A percentile compares a stretch with the other conserved stretches of the same genome.
phyloP scores from a whole-genome alignment of 1,140 invertebrate genomes.

The Drosophila lacteicornis region DNA sequence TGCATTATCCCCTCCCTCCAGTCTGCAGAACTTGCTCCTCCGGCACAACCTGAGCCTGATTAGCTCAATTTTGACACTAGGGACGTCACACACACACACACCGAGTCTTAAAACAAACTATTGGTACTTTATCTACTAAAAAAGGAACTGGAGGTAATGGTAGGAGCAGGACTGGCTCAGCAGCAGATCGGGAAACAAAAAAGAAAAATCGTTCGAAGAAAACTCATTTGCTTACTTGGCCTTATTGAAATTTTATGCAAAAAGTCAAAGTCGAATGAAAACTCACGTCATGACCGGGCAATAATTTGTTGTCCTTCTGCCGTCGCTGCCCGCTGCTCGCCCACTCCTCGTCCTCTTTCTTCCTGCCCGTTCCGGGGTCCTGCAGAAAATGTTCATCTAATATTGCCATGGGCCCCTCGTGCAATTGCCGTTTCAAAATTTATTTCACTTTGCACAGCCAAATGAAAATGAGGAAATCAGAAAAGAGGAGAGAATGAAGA shows the following conservation, averaged over 20 bases:
- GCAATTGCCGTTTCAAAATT: constrained; percentile 77
- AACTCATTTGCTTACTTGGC: constrained; percentile 58
- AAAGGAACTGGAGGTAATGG: not conserved
- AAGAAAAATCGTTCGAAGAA: constrained; percentile 44
- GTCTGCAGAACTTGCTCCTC: constrained; percentile 13
- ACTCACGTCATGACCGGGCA: constrained; percentile 81
- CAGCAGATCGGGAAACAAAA: constrained; percentile 1
- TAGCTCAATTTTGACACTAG: constrained; percentile 56
- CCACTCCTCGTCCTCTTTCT: not conserved
- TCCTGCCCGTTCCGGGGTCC: constrained; percentile 19
- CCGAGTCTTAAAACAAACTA: constrained; percentile 55
- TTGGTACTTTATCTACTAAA: constrained; percentile 44
- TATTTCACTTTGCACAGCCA: constrained; percentile 78
- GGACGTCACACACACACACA: constrained; percentile 4
- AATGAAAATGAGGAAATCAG: constrained; percentile 68
- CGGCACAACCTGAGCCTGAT: constrained; percentile 38
- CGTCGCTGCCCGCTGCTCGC: not conserved
- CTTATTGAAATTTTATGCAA: constrained; percentile 76
- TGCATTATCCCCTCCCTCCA: constrained; percentile 56
- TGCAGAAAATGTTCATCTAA: constrained; percentile 72
- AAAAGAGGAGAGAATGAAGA: not conserved
- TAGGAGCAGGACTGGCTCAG: not conserved
- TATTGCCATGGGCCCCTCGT: constrained; percentile 66
- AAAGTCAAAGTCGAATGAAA: constrained; percentile 59
- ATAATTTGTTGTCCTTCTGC: constrained; percentile 68